Percentiles rank a stretch among this genome's conserved stretches.
Conservation (phyloP, 1,140 invertebrate species). For the Mylabris phalerata region DNA sequence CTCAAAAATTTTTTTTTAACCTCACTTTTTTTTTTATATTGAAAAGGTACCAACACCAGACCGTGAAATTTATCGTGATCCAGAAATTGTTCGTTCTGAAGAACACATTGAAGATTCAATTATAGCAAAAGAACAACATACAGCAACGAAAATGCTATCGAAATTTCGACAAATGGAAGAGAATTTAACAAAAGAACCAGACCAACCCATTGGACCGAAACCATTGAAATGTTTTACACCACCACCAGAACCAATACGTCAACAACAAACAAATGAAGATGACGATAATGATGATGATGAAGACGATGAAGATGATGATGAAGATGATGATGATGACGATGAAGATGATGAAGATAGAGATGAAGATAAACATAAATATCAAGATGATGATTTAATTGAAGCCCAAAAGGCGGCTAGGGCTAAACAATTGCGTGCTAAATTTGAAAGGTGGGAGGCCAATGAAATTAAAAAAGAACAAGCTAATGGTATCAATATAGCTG, state of each 20-base stretch:
- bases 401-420: constrained; percentile 75
- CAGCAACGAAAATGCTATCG: constrained; percentile 73
- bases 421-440: constrained; percentile 80
- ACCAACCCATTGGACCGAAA: constrained; percentile 61
- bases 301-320: constrained; percentile 54
- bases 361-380: constrained; percentile 52
- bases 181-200: constrained; percentile 51
- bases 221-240: constrained; percentile 84
- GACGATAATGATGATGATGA: constrained; percentile 44
- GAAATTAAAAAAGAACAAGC: constrained; percentile 52
- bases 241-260: constrained; percentile 59
- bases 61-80: constrained; percentile 67
- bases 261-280: constrained; percentile 45
- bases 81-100: constrained; percentile 61
- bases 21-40: constrained; percentile 11
- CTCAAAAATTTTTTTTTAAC: no score
- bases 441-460: constrained; percentile 81
- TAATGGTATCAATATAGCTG: constrained; percentile 38
- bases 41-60: constrained; percentile 58
- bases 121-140: constrained; percentile 60
- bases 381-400: constrained; percentile 51
- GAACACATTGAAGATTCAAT: constrained; percentile 53
- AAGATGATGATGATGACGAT: constrained; percentile 44
- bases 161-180: constrained; percentile 85
- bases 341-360: constrained; percentile 41